phyloP scores from a whole-genome alignment of 2,113 vertebrate genomes.

The Sisor rabdophorus region DNA sequence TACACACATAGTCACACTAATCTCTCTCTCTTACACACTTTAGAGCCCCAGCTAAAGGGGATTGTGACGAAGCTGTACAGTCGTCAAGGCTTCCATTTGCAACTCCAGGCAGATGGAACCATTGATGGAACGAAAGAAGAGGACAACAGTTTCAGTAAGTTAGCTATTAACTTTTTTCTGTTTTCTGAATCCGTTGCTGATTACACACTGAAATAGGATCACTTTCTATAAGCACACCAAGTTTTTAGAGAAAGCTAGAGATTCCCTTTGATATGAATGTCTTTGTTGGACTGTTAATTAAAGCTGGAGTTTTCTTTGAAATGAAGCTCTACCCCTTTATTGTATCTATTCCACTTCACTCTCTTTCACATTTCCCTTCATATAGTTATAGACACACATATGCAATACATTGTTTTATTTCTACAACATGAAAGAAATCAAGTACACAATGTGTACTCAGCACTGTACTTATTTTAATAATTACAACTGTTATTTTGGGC shows the following conservation, averaged over 20 bases:
- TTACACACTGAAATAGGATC: neutral
- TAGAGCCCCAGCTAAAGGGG: conserved; percentile 99
- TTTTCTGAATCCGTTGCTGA: neutral
- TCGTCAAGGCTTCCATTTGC: conserved; percentile 97
- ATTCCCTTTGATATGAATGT: neutral
- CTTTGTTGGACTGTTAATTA: conserved; percentile 1
- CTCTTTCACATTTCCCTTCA: neutral
- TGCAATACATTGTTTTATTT: neutral
- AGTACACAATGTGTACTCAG: too few relatives aligned
- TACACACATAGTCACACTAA: conserved; percentile 10
- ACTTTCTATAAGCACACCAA: neutral
- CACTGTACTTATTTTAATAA: too few relatives aligned
- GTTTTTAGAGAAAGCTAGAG: neutral
- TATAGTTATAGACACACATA: neutral
- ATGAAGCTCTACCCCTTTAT: neutral
- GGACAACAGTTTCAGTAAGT: conserved; percentile 97
- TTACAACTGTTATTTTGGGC: too few relatives aligned
- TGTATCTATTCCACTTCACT: neutral
- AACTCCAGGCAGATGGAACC: conserved; percentile 97
- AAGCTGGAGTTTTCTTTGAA: conserved; percentile 22
- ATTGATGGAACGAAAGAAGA: conserved; percentile 98
- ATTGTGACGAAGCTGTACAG: conserved; percentile 99
- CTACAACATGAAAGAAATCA: neutral
- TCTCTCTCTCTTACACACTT: neutral
- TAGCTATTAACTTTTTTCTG: conserved; percentile 19